Evolutionary conservation across 2,888 invertebrate genomes (phyloP).

Genomic region (Empis stercorea): DNA sequence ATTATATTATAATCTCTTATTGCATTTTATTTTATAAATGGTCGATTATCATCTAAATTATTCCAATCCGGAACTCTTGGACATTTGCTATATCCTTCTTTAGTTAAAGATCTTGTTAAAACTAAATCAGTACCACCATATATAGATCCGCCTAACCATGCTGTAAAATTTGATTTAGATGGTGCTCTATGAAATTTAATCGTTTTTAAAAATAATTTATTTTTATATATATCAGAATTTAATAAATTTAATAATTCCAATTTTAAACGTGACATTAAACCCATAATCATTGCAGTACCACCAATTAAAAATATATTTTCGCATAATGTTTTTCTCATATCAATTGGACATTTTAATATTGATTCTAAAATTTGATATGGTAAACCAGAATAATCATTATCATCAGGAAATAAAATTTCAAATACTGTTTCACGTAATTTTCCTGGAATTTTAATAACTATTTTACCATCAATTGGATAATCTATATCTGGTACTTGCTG

Average conservation of each 20-base stretch:
- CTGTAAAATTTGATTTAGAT: constrained; percentile 65
- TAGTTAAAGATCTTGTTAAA: constrained; percentile 53
- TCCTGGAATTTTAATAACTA: constrained; percentile 51
- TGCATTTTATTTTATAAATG: not conserved
- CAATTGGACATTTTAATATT: constrained; percentile 67
- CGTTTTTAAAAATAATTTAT: constrained; percentile 44
- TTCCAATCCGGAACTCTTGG: constrained; percentile 75
- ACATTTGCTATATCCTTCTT: constrained; percentile 59
- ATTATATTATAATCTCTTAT: no score
- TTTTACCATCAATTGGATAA: constrained; percentile 53
- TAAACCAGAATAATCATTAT: constrained; percentile 68
- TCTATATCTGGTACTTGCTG: constrained; percentile 44
- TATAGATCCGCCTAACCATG: constrained; percentile 79
- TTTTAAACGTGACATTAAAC: constrained; percentile 67
- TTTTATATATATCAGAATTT: constrained; percentile 47
- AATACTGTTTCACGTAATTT: constrained; percentile 65
- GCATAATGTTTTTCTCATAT: constrained; percentile 62
- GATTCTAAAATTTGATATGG: constrained; percentile 76
- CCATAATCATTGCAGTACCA: constrained; percentile 71
- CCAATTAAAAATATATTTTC: constrained; percentile 79
- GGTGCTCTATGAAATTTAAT: constrained; percentile 75
- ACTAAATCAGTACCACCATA: constrained; percentile 66
- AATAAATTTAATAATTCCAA: constrained; percentile 59
- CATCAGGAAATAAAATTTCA: constrained; percentile 75
- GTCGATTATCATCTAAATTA: constrained; percentile 29